A percentile compares a stretch with the other conserved stretches of the same genome.
Conservation (phyloP, 2,888 invertebrate genomes). For the Drosophila mimica region DNA sequence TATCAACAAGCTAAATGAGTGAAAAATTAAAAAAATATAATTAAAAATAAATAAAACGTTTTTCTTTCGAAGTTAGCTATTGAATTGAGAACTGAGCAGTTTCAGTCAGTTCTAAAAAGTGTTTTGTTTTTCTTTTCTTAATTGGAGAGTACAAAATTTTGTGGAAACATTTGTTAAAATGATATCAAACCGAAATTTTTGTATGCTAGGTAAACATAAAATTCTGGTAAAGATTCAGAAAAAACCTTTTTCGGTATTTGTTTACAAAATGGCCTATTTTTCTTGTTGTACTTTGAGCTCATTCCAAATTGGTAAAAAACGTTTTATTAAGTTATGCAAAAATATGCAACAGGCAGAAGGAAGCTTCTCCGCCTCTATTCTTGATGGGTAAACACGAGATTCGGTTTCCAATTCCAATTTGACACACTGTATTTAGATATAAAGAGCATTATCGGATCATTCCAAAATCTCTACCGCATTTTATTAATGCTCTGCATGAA, state of each 20-base stretch:
- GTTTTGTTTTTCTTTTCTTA: no score
- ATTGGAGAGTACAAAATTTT: background rate
- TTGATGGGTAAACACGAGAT: background rate
- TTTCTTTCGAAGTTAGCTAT: background rate
- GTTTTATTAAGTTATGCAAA: no score
- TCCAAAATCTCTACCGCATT: background rate
- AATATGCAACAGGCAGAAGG: no score
- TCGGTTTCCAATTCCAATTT: background rate
- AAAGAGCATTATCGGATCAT: background rate
- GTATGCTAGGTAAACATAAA: background rate
- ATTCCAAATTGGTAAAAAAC: background rate
- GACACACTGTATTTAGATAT: background rate
- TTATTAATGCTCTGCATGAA: no score
- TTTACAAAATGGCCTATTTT: background rate
- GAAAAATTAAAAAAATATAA: background rate
- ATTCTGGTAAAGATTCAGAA: background rate
- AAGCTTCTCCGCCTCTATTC: background rate
- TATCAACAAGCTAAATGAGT: background rate
- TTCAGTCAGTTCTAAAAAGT: background rate
- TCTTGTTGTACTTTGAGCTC: background rate
- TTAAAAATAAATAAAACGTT: no score
- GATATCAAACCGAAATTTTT: background rate
- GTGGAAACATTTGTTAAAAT: background rate
- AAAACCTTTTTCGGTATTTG: rapidly evolving
- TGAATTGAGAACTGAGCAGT: background rate